Evolutionary conservation across 2,113 vertebrate genomes (phyloP), one percentile per base, ranked within the genome.

Genomic region (Sturnira hondurensis): DNA sequence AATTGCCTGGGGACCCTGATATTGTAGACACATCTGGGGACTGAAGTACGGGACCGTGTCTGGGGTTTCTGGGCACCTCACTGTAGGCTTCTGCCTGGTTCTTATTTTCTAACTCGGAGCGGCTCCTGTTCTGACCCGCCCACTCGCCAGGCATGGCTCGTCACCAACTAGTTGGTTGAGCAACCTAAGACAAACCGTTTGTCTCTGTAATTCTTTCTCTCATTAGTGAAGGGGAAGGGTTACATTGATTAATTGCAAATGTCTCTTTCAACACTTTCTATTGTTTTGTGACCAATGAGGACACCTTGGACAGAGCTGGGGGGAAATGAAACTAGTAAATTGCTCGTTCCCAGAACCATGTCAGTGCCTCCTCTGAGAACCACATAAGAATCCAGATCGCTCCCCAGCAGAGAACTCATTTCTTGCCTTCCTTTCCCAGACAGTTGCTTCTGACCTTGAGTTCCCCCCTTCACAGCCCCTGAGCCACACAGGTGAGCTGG

Each of bases 41-140:
- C 16, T 2, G 2, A 13, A 2, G 26, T 4, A 43, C 5, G 20
- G 31, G 43, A 8, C 4, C 20, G 70, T 33, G 2, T 63, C 22
- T 52, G 50, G 38, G 43, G 4, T n/a, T 67, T n/a, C 86, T 68
- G 22, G 52, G 26, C 0, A 15, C 33, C 38, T 74, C 24, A 13
- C 19, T 85, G 5, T 12, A 24, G 3, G 26, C 45, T 65, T 31
- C 68, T 12, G 10, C n/a, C 41, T 68, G 36, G 2, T n/a, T 80
- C 56, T 96, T 54, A 1, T 19, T 73, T 47, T 83, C 22, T 78
- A 52, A 86, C n/a, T n/a, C 8, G 20, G 58, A 88, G 45, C 28
- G 7, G 20, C 4, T 52, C n/a, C 84, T n/a, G 5, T 54, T 38
- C 38, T 54, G 71, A 92, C 7, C 5, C 17, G 2, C 2, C 17